phyloP scores from a whole-genome alignment of 2,797 vertebrate species.

The Chaetophractus vellerosus region DNA sequence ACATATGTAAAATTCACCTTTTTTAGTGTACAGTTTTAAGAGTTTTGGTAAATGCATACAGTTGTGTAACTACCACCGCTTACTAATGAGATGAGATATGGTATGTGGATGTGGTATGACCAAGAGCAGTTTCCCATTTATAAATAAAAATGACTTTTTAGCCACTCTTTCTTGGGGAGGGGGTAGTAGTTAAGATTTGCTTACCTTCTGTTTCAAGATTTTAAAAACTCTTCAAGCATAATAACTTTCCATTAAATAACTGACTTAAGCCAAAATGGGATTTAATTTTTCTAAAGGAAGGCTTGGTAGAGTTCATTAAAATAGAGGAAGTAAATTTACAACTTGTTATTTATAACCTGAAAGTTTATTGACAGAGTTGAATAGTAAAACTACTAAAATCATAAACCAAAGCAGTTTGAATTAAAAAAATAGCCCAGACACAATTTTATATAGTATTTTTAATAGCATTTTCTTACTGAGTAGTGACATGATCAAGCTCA shows the following conservation, averaged over 20 bases:
- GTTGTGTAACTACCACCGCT: background rate
- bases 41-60: background rate
- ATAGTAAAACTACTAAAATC: constrained; percentile 33
- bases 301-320: constrained; percentile 20
- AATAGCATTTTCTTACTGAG: background rate
- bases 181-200: background rate
- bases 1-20: background rate
- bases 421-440: background rate
- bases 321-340: background rate
- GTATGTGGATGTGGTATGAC: background rate
- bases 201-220: background rate
- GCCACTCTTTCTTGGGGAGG: background rate
- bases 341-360: background rate
- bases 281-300: background rate
- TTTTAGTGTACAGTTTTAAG: background rate
- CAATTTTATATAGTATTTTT: background rate
- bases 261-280: background rate
- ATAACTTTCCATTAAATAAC: background rate
- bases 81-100: background rate
- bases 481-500: background rate
- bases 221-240: background rate
- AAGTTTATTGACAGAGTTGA: background rate
- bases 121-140: background rate
- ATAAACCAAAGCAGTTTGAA: background rate
- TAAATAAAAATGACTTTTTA: background rate